These are phyloP conservation scores for Megaceryle alcyon DNA, from an alignment of 2,797 vertebrate genomes.

Conservation along the genomic window DNA sequence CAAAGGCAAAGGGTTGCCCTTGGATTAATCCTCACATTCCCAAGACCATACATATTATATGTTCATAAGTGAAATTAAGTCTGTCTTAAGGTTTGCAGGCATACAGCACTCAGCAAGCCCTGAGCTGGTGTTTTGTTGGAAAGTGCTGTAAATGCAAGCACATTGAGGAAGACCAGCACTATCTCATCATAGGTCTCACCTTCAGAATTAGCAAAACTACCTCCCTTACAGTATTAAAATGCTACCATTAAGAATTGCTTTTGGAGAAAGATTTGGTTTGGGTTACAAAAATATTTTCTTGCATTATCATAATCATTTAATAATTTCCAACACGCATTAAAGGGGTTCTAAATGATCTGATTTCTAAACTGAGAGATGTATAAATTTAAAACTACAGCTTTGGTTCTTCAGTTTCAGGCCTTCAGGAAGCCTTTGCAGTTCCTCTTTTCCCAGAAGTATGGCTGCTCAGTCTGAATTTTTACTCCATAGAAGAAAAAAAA, in stretches of 20 bases:
- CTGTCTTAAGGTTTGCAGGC: background rate
- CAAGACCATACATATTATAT: background rate
- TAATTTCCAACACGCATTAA: background rate
- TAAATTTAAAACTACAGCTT: background rate
- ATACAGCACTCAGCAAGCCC: background rate
- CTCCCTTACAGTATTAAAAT: background rate
- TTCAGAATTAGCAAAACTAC: background rate
- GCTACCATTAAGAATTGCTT: fast-evolving
- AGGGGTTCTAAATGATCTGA: background rate
- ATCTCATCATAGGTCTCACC: background rate
- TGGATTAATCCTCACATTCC: background rate
- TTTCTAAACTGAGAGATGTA: background rate
- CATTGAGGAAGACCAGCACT: background rate
- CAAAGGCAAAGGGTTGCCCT: background rate
- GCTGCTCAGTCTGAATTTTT: background rate
- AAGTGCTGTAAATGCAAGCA: background rate
- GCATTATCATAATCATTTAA: background rate
- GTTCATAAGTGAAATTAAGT: background rate
- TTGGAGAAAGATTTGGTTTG: background rate
- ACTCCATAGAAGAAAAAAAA: background rate
- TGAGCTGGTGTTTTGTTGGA: background rate
- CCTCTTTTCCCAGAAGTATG: background rate
- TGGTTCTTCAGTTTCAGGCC: background rate
- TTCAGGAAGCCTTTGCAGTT: background rate
- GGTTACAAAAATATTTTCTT: background rate